Percentiles rank a stretch among this genome's conserved stretches.
Conservation (phyloP, 2,113 vertebrate genomes). For the Platichthys stellatus region DNA sequence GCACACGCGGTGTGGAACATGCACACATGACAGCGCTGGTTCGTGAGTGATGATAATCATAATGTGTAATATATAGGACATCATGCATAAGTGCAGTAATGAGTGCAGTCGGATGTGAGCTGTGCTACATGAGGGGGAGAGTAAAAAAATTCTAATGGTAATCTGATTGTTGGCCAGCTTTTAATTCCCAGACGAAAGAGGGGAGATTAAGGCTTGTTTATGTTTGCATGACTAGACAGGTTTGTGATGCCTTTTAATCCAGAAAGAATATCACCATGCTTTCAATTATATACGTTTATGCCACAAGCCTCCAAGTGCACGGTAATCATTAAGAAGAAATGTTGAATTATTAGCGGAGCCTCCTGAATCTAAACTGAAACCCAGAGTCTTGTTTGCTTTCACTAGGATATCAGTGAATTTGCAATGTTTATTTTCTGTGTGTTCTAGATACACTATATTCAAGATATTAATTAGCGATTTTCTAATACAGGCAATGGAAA, state of each 20-base stretch:
- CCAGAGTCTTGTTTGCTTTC: too few species aligned
- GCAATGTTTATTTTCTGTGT: too few species aligned
- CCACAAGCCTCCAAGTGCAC: neutral
- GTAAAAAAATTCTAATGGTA: constrained; percentile 8
- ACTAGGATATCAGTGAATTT: too few species aligned
- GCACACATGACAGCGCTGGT: neutral
- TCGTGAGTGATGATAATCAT: constrained; percentile 40
- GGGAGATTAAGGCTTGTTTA: constrained; percentile 51
- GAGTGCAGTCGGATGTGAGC: constrained; percentile 19
- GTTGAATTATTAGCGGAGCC: neutral
- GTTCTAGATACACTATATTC: too few species aligned
- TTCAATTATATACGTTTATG: constrained; percentile 3
- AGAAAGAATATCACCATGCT: neutral
- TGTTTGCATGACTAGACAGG: constrained; percentile 63
- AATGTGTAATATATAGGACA: constrained; percentile 52
- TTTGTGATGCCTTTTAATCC: constrained; percentile 52
- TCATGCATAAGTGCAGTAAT: constrained; percentile 45
- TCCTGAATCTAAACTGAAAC: neutral
- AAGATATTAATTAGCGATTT: too few species aligned
- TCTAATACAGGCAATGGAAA: too few species aligned
- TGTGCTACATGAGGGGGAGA: constrained; percentile 4
- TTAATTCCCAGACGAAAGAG: constrained; percentile 62
- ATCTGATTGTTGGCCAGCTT: constrained; percentile 55
- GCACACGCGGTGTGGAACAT: neutral
- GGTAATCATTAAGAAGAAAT: neutral